Percentiles rank a stretch among this genome's conserved stretches.
These are phyloP conservation scores for Cetonia aurata DNA, from an alignment of 2,888 invertebrate genomes.

Conservation along the genomic window DNA sequence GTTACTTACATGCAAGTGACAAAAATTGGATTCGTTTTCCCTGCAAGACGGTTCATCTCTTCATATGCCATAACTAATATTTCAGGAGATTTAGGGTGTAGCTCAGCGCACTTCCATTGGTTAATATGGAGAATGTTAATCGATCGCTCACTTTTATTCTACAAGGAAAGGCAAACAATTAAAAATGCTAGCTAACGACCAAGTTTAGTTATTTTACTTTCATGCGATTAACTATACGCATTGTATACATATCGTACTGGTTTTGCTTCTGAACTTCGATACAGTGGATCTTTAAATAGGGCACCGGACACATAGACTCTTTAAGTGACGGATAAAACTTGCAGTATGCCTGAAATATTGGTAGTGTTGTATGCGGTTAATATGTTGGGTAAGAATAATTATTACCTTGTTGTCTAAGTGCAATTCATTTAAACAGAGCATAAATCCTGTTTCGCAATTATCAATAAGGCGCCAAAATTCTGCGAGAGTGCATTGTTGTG, in stretches of 20 bases:
- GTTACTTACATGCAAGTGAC: no score
- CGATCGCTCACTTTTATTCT: background rate
- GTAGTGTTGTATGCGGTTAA: background rate
- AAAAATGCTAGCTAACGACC: no score
- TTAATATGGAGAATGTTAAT: slow-evolving; percentile 49
- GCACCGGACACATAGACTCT: slow-evolving; percentile 8
- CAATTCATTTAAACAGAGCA: slow-evolving; percentile 65
- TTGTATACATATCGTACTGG: slow-evolving; percentile 6
- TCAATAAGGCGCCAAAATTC: slow-evolving; percentile 68
- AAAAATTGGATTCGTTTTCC: no score
- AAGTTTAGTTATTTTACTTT: background rate
- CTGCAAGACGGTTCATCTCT: slow-evolving; percentile 57
- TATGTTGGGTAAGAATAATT: background rate
- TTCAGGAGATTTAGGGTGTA: slow-evolving; percentile 54
- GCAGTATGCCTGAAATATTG: slow-evolving; percentile 18
- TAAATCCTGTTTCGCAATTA: slow-evolving; percentile 62
- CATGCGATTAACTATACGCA: slow-evolving; percentile 10
- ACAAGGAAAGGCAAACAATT: background rate
- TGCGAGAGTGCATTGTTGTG: slow-evolving; percentile 64
- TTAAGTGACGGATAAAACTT: slow-evolving; percentile 17
- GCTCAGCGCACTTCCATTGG: slow-evolving; percentile 57
- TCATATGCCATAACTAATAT: slow-evolving; percentile 62
- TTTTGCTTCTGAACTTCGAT: background rate
- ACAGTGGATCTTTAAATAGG: slow-evolving; percentile 13
- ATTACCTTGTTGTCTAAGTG: slow-evolving; percentile 61